These are phyloP conservation scores for Lasioglossum malachurum DNA, from an alignment of 2,888 invertebrate species.

Conservation along the genomic window DNA sequence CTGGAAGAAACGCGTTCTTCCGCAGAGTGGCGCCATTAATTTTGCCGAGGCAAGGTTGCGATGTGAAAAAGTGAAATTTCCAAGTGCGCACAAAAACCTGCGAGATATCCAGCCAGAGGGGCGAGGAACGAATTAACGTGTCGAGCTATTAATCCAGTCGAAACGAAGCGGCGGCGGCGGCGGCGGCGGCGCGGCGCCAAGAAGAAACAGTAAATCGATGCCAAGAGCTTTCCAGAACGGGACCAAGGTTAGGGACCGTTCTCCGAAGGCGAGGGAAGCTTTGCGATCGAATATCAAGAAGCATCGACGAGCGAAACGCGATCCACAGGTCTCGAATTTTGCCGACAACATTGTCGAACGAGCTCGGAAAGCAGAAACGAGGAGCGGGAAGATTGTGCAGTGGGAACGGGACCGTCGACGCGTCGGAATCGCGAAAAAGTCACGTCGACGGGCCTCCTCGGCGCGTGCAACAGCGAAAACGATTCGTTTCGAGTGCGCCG, in stretches of 20 bases:
- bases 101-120: background rate
- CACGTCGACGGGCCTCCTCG: constrained; percentile 36
- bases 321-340: background rate
- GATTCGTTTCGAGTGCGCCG: constrained; percentile 54
- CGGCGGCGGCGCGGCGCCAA: background rate
- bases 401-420: constrained; percentile 21
- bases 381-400: background rate
- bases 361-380: background rate
- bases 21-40: background rate
- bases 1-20: background rate
- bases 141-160: background rate
- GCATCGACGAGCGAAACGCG: background rate
- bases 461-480: constrained; percentile 50
- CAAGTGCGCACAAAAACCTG: background rate
- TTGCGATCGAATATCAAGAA: background rate
- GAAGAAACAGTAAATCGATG: background rate
- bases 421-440: constrained; percentile 41
- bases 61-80: background rate
- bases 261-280: background rate
- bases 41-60: background rate
- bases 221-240: background rate
- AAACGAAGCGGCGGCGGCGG: constrained; percentile 9
- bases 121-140: constrained; percentile 11
- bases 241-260: background rate
- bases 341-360: background rate